phyloP scores from a whole-genome alignment of 1,140 invertebrate genomes.

The Pararge aegeria region DNA sequence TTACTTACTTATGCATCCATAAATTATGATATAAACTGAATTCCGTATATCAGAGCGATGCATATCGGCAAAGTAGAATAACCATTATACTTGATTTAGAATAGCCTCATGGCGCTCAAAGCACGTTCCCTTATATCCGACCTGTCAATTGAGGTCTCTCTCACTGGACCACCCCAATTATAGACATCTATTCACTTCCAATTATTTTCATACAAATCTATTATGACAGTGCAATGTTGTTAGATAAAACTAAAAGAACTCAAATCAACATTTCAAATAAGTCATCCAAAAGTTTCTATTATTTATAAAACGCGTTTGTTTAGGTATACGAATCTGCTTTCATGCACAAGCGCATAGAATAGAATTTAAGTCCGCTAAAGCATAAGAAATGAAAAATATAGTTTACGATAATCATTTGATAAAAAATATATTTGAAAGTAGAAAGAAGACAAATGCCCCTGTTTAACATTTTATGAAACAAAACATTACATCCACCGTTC shows the following conservation, averaged over 20 bases:
- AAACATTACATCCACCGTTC: constrained; percentile 2
- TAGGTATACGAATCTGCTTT: too few relatives aligned
- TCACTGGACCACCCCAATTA: constrained; percentile 13
- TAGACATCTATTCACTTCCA: constrained; percentile 3
- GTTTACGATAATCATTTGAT: background rate
- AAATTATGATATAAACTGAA: background rate
- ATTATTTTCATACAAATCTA: background rate
- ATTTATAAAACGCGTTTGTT: too few relatives aligned
- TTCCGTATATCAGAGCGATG: background rate
- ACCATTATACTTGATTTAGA: constrained; percentile 8
- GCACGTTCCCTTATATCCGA: constrained; percentile 30
- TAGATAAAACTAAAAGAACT: too few relatives aligned
- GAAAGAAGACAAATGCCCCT: background rate
- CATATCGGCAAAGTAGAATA: background rate
- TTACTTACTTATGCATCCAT: background rate
- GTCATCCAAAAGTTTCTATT: too few relatives aligned
- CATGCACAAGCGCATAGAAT: too few relatives aligned
- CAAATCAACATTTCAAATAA: too few relatives aligned
- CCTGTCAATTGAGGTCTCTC: constrained; percentile 23
- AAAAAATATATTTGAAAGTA: background rate
- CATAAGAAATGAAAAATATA: background rate
- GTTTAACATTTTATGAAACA: constrained; percentile 2
- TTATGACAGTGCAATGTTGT: too few relatives aligned
- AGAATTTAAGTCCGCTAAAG: too few relatives aligned
- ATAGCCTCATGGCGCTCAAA: constrained; percentile 21